Evolutionary conservation across 1,140 invertebrate species (phyloP).

Genomic region (Halesus radiatus): DNA sequence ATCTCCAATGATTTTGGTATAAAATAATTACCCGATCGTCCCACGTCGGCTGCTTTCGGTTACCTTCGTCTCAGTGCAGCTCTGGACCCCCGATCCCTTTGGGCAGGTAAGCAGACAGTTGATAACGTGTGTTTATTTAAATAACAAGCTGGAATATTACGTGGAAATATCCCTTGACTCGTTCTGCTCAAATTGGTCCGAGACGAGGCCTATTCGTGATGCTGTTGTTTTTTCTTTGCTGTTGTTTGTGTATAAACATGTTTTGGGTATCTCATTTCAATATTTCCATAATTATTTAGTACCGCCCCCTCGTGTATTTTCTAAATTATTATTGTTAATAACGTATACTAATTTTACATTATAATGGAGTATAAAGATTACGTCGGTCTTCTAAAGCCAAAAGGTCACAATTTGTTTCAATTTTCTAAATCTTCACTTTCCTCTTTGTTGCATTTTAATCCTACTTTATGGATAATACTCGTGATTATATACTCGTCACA

Average conservation of each 20-base stretch:
- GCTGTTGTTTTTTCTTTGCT: conserved; percentile 1
- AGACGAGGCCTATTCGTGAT: background rate
- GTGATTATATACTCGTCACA: no score
- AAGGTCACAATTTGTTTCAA: no score
- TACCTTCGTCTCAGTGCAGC: background rate
- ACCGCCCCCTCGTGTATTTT: no score
- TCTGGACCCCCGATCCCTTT: background rate
- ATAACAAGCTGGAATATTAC: conserved; percentile 4
- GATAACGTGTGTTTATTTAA: conserved; percentile 29
- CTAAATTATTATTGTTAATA: no score
- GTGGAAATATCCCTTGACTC: background rate
- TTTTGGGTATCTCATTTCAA: no score
- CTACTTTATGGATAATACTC: no score
- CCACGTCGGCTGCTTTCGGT: background rate
- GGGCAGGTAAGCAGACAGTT: background rate
- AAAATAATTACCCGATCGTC: background rate
- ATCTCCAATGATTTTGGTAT: background rate
- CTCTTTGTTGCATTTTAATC: no score
- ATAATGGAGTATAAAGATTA: no score
- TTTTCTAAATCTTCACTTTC: no score
- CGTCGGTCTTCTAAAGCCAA: no score
- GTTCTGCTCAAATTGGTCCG: background rate
- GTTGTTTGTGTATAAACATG: background rate
- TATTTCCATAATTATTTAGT: no score
- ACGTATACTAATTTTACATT: no score